Conservation (phyloP, 1,140 invertebrate genomes). For the Ruditapes philippinarum region DNA sequence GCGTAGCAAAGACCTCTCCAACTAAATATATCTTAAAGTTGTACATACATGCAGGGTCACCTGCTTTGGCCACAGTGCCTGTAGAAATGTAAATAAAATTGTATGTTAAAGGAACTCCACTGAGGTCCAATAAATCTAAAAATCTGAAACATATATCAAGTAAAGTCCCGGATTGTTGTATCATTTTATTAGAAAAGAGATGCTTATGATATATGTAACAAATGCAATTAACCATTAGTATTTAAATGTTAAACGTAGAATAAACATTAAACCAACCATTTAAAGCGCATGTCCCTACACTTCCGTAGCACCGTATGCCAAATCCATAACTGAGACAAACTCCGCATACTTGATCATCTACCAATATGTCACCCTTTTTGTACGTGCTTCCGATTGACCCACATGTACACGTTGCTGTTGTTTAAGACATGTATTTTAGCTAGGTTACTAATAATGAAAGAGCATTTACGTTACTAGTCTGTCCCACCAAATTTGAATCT, state of each 20-base stretch:
- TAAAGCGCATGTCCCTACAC: conserved; percentile 15
- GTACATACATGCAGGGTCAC: conserved; percentile 60
- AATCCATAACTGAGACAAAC: conserved; percentile 30
- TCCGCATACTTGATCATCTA: conserved; percentile 30
- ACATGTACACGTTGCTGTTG: background rate
- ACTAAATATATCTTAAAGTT: conserved; percentile 7
- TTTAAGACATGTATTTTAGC: background rate
- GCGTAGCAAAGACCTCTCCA: conserved; percentile 52
- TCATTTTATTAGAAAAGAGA: too few relatives aligned
- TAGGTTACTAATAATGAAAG: too few relatives aligned
- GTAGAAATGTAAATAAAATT: background rate
- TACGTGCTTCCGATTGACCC: background rate
- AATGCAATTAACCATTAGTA: too few relatives aligned
- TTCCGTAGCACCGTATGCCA: background rate
- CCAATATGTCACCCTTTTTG: conserved; percentile 28
- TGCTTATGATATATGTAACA: too few relatives aligned
- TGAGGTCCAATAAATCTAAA: too few relatives aligned
- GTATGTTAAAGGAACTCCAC: background rate
- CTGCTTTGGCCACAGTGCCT: conserved; percentile 46
- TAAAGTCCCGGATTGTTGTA: too few relatives aligned
- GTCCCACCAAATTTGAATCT: too few relatives aligned
- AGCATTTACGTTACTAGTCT: too few relatives aligned
- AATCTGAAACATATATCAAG: too few relatives aligned
- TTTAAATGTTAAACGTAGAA: background rate
- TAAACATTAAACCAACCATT: conserved; percentile 1